Conservation (phyloP, 1,140 invertebrate genomes). For the Drosophila obscura region DNA sequence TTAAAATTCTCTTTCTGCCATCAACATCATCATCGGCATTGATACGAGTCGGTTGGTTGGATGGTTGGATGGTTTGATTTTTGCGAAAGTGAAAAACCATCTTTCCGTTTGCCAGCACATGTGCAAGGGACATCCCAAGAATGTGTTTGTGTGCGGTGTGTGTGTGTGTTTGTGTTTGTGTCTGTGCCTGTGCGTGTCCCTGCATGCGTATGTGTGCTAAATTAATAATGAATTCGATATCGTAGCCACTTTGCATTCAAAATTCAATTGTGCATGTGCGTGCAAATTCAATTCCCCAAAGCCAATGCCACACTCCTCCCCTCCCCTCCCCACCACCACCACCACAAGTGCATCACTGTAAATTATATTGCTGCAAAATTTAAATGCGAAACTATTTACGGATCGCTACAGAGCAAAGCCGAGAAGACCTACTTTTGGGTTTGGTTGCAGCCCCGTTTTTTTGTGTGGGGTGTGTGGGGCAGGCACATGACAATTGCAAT, state of each 20-base stretch:
- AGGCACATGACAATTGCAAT: constrained; percentile 63
- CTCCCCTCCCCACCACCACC: no score
- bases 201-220: constrained; percentile 26
- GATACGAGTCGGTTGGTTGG: background rate
- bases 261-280: constrained; percentile 75
- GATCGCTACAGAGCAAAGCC: background rate
- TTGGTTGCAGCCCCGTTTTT: constrained; percentile 7
- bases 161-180: constrained; percentile 1
- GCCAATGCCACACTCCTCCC: constrained; percentile 6
- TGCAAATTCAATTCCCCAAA: constrained; percentile 81
- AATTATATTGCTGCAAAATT: constrained; percentile 69
- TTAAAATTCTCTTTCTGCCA: constrained; percentile 67
- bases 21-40: constrained; percentile 21
- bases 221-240: constrained; percentile 75
- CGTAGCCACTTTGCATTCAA: constrained; percentile 74
- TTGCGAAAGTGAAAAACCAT: constrained; percentile 71
- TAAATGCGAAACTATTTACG: constrained; percentile 53
- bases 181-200: constrained; percentile 3
- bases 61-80: background rate
- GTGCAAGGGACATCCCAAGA: constrained; percentile 24
- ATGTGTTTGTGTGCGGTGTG: constrained; percentile 4
- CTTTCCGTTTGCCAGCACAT: constrained; percentile 32
- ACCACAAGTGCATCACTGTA: constrained; percentile 57
- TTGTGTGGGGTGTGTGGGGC: background rate
- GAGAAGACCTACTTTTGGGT: background rate